phyloP scores from a whole-genome alignment of 2,888 invertebrate genomes.

The Litoditis marina region DNA sequence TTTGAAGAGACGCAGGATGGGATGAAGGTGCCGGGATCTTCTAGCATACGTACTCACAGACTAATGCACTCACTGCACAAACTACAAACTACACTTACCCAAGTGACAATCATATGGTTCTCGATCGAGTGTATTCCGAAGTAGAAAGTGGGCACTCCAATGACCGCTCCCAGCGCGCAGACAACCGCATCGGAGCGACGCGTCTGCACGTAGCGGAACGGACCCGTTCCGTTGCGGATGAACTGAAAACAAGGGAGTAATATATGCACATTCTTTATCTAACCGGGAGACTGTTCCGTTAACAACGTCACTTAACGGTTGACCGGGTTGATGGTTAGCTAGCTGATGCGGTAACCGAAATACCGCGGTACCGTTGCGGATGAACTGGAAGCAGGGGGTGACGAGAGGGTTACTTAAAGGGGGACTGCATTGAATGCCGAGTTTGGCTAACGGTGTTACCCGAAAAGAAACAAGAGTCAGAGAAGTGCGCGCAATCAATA shows the following conservation, averaged over 20 bases:
- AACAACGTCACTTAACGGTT: too few relatives aligned
- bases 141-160: conserved; percentile 83
- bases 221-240: conserved; percentile 26
- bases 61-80: neutral
- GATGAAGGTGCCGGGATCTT: neutral
- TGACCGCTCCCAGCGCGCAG: conserved; percentile 82
- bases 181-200: conserved; percentile 68
- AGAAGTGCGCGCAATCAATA: too few relatives aligned
- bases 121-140: conserved; percentile 74
- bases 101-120: conserved; percentile 44
- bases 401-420: too few relatives aligned
- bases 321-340: too few relatives aligned
- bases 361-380: conserved; percentile 26
- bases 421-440: too few relatives aligned
- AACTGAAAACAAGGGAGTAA: conserved; percentile 6
- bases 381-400: conserved; percentile 6
- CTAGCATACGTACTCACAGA: neutral
- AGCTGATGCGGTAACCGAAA: conserved; percentile 31
- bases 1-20: too few relatives aligned
- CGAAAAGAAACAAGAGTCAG: too few relatives aligned
- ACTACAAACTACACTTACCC: conserved; percentile 14
- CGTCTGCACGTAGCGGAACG: conserved; percentile 33
- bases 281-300: too few relatives aligned
- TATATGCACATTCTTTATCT: too few relatives aligned
- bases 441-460: too few relatives aligned